These are phyloP conservation scores for Bombyx mandarina DNA, from an alignment of 1,140 invertebrate genomes.

Conservation along the genomic window DNA sequence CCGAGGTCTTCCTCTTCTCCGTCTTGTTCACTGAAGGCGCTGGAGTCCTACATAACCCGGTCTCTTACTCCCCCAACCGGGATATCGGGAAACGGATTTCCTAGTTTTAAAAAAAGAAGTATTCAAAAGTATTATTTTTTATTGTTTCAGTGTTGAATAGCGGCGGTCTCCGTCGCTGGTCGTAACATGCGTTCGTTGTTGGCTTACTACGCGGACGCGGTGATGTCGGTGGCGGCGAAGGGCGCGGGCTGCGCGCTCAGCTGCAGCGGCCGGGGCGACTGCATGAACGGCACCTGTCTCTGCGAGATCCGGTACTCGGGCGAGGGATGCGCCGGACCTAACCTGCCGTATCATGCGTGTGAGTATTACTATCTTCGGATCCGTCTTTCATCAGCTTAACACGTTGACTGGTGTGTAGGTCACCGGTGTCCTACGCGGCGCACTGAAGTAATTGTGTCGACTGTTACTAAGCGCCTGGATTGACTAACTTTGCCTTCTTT, in stretches of 20 bases:
- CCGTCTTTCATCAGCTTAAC: too few species aligned
- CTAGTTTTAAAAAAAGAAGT: too few species aligned
- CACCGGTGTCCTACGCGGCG: too few species aligned
- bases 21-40: too few species aligned
- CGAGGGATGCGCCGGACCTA: conserved; percentile 74
- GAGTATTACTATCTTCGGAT: conserved; percentile 18
- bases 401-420: too few species aligned
- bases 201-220: conserved; percentile 57
- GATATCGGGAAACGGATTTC: too few species aligned
- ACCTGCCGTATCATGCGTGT: conserved; percentile 76
- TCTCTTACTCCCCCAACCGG: too few species aligned
- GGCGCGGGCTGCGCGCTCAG: conserved; percentile 71
- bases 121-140: background rate
- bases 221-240: conserved; percentile 48
- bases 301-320: conserved; percentile 85
- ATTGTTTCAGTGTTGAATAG: conserved; percentile 5
- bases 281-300: conserved; percentile 90
- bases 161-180: conserved; percentile 12
- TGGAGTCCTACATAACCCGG: too few species aligned
- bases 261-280: conserved; percentile 92
- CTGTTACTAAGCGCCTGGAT: too few species aligned
- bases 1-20: too few species aligned
- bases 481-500: too few species aligned
- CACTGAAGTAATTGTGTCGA: too few species aligned
- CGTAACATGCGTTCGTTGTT: conserved; percentile 59